Evolutionary conservation across 2,888 invertebrate genomes (phyloP), one percentile per base, ranked within the genome.

Genomic region (Drosophila phalerata): DNA sequence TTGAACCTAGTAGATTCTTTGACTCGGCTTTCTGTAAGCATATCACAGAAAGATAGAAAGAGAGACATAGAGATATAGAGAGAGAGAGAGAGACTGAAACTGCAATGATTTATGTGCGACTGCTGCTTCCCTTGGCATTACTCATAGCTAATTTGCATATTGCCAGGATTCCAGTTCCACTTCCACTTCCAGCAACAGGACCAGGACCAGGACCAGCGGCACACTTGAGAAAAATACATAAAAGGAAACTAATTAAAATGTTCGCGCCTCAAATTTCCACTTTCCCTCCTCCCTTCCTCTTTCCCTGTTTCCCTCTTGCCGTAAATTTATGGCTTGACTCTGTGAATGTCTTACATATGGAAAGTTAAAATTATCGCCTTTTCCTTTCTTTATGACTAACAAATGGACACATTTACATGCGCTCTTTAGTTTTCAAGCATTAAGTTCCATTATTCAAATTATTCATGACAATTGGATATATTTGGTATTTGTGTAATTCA

Each of bases 201-300:
- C 45, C n/a, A 47, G 47, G 25, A 51, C 72, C 45, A 70, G 67
- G 69, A 67, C 53, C 48, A 65, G 65, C 63, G 52, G 48, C 68
- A 62, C 76, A 80, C 84, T 88, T 69, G 73, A 88, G 78, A 71
- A 61, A 70, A 69, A 68, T 69, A 81, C 77, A 79, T 84, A 78
- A 85, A 79, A 79, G 81, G 85, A 82, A 90, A 85, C 90, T 91
- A 91, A 91, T 91, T 91, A 91, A 91, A 90, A 89, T 85, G 90
- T 90, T 91, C 83, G 91, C 86, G 89, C 91, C 86, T 85, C 89
- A 70, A 87, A 85, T 85, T 89, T 85, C 85, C 68, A 60, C 63
- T 48, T 17, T n/a, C 19, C 49, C 42, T 63, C 43, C 49, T 52
- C 47, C 40, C 52, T 52, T 64, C 66, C 82, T 51, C 55, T 51